Base-by-base conservation (phyloP, 1,140 invertebrate genomes). In the Drosophila ercepeae region DNA sequence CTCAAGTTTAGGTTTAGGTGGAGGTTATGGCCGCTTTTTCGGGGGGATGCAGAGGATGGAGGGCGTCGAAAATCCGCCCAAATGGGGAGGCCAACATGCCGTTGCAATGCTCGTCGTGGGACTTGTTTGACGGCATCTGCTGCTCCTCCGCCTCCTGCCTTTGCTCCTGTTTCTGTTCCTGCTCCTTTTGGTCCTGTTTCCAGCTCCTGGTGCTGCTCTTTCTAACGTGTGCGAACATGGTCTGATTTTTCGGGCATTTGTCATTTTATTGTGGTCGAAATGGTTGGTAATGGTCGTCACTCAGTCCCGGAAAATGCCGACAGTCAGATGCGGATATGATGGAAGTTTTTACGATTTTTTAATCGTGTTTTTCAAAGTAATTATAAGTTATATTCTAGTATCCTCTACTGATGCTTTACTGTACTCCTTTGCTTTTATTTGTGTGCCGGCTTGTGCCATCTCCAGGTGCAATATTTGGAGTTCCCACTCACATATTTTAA, bases 261-360 rank as follows among this genome's bases (percentile, higher is more conserved):
- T 84, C 79, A 84, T 84, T 84, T 84, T 84, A 84, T 84, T 84
- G 79, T 78, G 79, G 79, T 71, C 69, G 63, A 83, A 83, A 83
- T 74, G 69, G 68, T 82, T 68, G 78, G 78, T 82, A 82, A 82
- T 77, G 78, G 78, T 53, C 57, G 48, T 73, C 69, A 73, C 69
- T 73, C 69, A 32, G 34, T 54, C 69, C 25, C 36, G 39, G 42
- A 39, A 44, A 49, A 13, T 21, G 18, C 11, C 14, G 48, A 25
- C 48, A 32, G 60, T 14, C 6, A 2, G 1, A 13, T 8, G 8
- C 36, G 9, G 13, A 9, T 46, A 58, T 11, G 4, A 23, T 13
- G 42, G 46, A 49, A 6, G 3, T 4, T 32, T 32, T 32, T 8
- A 49, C 1, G 3, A 0, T 32, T 32, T 32, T 8, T 7, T 32